Base-by-base conservation (phyloP, 2,888 invertebrate genomes). In the Plemyria rubiginata region DNA sequence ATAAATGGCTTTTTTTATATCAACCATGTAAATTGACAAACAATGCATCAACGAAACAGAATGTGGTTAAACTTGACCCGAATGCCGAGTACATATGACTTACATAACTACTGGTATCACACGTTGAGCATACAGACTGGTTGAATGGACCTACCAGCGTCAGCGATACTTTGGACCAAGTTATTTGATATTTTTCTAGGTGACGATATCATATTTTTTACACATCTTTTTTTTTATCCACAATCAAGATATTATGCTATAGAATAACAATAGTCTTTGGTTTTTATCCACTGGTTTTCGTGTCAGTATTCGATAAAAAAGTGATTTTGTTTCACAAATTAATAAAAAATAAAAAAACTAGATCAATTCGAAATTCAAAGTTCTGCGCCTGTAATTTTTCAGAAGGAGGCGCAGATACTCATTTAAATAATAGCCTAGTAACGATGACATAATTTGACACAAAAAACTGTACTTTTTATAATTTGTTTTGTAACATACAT, bases 1-100 rank as follows among this genome's bases (percentile, higher is more conserved):
- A n/a, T n/a, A n/a, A 22, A 22, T 22, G 22, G 22, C 22, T 3
- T 41, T 41, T 5, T 6, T 4, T n/a, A 41, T 4, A n/a, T 41
- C 22, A 43, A 48, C 41, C 11, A 49, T 12, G 48, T 52, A 49
- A 16, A 40, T 12, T 54, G 38, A 32, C 16, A 45, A 41, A 64
- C 48, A 64, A 57, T 54, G 57, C 60, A 64, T 59, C 51, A 63
- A 56, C 62, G 63, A 66, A 61, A 62, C 65, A 54, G 67, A 65
- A 63, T 66, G 66, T 68, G 62, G 68, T 65, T 66, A 58, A 60
- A 68, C 70, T 70, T 70, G 70, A 70, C 70, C 70, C 65, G 62
- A 62, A 56, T 68, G 49, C 43, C 29, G 53, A 40, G 54, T 54
- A 63, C 63, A 65, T 57, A 65, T 62, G 5, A 64, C 52, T 67